phyloP scores from a whole-genome alignment of 2,888 invertebrate species.

The Athetis lepigone region DNA sequence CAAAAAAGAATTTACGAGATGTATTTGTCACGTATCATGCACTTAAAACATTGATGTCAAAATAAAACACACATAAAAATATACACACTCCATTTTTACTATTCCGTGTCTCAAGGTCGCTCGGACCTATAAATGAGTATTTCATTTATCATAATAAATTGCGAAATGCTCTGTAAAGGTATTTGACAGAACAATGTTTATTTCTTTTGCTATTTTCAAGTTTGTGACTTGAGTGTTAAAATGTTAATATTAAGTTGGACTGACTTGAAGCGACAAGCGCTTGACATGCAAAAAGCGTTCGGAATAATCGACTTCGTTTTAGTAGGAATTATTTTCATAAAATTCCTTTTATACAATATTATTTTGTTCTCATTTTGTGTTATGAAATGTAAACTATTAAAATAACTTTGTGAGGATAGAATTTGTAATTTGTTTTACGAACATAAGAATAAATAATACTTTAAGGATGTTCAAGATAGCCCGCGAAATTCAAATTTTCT shows the following conservation, averaged over 20 bases:
- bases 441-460: background rate
- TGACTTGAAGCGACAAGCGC: constrained; percentile 17
- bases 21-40: no score
- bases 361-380: background rate
- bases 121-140: constrained; percentile 31
- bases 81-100: constrained; percentile 15
- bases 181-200: constrained; percentile 35
- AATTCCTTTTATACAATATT: background rate
- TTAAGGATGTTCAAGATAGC: no score
- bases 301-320: constrained; percentile 9
- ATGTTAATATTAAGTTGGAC: constrained; percentile 30
- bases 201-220: constrained; percentile 23
- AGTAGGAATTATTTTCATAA: constrained; percentile 20
- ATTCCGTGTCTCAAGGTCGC: constrained; percentile 1
- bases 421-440: no score
- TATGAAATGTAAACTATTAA: background rate
- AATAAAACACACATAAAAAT: background rate
- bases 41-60: no score
- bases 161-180: constrained; percentile 13
- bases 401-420: background rate
- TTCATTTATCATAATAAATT: constrained; percentile 31
- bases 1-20: no score
- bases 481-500: no score
- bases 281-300: constrained; percentile 38
- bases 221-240: constrained; percentile 36